A percentile compares a stretch with the other conserved stretches of the same genome.
These are phyloP conservation scores for Ylistrum balloti DNA, from an alignment of 1,140 invertebrate genomes.

Conservation along the genomic window DNA sequence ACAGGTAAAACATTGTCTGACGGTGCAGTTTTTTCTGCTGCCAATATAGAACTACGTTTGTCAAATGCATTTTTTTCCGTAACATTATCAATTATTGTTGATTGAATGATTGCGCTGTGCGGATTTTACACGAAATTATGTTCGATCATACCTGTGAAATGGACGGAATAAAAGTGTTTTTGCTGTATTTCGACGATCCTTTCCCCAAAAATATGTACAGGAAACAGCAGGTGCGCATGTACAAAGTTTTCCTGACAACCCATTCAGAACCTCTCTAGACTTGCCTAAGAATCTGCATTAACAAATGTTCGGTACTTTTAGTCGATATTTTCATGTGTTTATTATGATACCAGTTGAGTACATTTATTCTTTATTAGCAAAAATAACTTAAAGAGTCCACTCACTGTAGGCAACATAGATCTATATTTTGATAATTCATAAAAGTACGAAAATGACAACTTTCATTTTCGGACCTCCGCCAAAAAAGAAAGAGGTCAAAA, in stretches of 20 bases:
- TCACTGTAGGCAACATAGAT: too few species aligned
- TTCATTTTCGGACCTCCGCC: conserved; percentile 25
- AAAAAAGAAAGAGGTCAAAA: background rate
- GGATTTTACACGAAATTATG: background rate
- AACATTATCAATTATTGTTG: background rate
- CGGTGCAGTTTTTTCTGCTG: background rate
- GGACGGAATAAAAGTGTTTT: conserved; percentile 28
- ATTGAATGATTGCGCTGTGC: background rate
- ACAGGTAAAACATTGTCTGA: background rate
- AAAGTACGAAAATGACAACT: background rate
- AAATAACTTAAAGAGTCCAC: too few species aligned
- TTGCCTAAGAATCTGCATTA: too few species aligned
- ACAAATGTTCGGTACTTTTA: too few species aligned
- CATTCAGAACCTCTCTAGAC: background rate
- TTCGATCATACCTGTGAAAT: background rate
- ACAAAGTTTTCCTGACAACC: conserved; percentile 53
- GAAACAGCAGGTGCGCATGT: conserved; percentile 48
- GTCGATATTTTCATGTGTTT: too few species aligned
- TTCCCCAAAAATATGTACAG: conserved; percentile 44
- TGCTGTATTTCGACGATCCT: background rate
- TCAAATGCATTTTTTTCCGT: background rate
- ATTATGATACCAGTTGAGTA: too few species aligned
- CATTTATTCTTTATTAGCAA: too few species aligned
- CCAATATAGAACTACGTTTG: background rate
- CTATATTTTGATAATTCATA: too few species aligned